A percentile compares a stretch with the other conserved stretches of the same genome.
Evolutionary conservation across 92 coral and sea anemone genomes (phyloP).

Genomic region (Epizoanthus scotinus): DNA sequence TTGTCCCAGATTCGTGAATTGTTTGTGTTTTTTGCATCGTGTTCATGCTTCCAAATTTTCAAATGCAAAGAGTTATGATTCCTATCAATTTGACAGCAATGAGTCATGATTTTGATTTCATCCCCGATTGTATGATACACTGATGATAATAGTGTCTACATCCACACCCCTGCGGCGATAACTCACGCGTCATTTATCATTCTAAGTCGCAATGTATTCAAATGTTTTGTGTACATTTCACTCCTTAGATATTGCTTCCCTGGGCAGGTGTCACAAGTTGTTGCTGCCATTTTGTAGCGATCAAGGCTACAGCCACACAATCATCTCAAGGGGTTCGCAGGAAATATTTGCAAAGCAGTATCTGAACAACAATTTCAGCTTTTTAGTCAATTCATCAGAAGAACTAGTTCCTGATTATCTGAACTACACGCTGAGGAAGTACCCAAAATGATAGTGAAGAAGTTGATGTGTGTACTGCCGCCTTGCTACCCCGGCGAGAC

Average conservation of each 20-base stretch:
- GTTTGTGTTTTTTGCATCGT: too few relatives aligned
- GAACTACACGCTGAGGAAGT: conserved; percentile 1
- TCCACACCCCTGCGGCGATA: too few relatives aligned
- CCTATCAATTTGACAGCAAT: too few relatives aligned
- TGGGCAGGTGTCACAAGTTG: conserved; percentile 21
- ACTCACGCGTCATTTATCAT: background rate
- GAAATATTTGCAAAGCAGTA: background rate
- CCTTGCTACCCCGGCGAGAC: conserved; percentile 33
- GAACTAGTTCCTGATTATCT: background rate
- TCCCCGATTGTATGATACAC: too few relatives aligned
- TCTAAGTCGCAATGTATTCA: too few relatives aligned
- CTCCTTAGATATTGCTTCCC: conserved; percentile 1
- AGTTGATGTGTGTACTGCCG: conserved; percentile 10
- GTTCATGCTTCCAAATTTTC: too few relatives aligned
- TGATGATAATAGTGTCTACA: too few relatives aligned
- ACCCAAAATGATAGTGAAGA: conserved; percentile 31
- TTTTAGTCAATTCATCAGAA: conserved; percentile 5
- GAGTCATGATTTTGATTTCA: too few relatives aligned
- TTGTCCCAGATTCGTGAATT: too few relatives aligned
- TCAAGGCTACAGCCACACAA: conserved; percentile 21
- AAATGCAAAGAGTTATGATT: too few relatives aligned
- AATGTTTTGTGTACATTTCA: too few relatives aligned
- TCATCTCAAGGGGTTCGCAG: conserved; percentile 22
- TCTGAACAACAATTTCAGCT: conserved; percentile 3
- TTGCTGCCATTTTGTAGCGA: conserved; percentile 23